These are phyloP conservation scores for Pipistrellus kuhlii DNA, from an alignment of 2,797 vertebrate genomes.

Conservation along the genomic window DNA sequence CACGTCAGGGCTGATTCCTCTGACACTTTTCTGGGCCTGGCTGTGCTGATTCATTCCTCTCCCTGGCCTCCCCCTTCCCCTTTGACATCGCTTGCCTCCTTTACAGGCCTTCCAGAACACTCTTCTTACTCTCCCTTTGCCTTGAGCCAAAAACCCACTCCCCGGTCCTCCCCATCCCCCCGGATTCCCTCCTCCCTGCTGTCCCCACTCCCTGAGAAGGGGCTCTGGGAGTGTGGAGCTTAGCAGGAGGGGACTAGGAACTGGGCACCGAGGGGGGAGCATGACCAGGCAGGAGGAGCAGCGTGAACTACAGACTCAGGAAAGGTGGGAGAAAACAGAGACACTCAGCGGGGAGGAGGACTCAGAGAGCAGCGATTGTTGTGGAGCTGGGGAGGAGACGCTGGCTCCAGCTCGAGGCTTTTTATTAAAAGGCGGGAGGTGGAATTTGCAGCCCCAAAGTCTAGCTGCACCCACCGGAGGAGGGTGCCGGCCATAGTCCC, in stretches of 20 bases:
- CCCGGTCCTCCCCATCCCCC: not conserved
- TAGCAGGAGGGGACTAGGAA: not conserved
- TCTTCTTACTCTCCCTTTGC: rapidly evolving
- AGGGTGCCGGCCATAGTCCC: not conserved
- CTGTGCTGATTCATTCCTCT: slow-evolving; percentile 38
- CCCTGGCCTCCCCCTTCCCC: not conserved
- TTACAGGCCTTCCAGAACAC: rapidly evolving
- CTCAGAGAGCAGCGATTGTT: rapidly evolving
- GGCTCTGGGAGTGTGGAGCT: not conserved
- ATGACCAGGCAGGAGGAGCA: not conserved
- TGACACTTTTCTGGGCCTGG: not conserved
- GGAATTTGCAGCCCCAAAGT: rapidly evolving
- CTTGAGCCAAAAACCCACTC: not conserved
- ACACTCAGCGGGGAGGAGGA: not conserved
- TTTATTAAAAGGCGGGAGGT: not conserved
- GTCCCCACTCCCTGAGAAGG: not conserved
- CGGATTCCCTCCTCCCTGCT: not conserved
- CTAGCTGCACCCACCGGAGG: not conserved
- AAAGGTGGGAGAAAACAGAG: not conserved
- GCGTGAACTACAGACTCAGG: not conserved
- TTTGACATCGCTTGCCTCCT: not conserved
- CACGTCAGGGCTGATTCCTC: not conserved
- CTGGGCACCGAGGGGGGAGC: rapidly evolving
- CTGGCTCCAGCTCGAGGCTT: rapidly evolving
- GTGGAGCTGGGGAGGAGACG: not conserved